Evolutionary conservation across 64 coral and sea anemone species (phyloP), one percentile per base, ranked within the genome.

Genomic region (Dendrophyllia cribrosa): DNA sequence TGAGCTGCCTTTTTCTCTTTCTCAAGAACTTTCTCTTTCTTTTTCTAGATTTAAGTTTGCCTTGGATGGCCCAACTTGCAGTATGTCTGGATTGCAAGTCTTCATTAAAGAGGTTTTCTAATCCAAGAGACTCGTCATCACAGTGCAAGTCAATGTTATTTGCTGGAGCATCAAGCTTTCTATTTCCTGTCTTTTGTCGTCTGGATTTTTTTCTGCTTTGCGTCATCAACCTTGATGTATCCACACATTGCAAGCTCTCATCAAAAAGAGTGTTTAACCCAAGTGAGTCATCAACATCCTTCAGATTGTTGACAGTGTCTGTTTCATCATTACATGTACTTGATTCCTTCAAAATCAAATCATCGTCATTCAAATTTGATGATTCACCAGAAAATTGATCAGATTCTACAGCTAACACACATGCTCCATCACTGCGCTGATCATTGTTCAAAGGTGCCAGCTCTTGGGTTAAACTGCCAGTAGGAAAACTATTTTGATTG

Each of bases 41-140:
- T 52, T 59, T 59, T 71, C 78, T 87, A 3, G 22, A 24, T 24
- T 65, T 23, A 45, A 47, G 58, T 25, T 62, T 87, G 17, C 51
- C 56, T 59, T 88, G 20, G 4, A 12, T 20, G 48, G 15, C 59
- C 75, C 55, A 70, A 10, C 71, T 51, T 72, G 52, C 65, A 23
- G 50, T 52, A 51, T 88, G 76, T 70, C 20, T 70, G 48, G 26
- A 3, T 17, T 93, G 85, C 16, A 55, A 51, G 25, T 78, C 45
- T 71, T 82, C 85, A 88, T 93, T 76, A 81, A 88, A 88, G 43
- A 82, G 76, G 62, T 47, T 45, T 9, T 65, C 76, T 50, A 93
- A 79, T 50, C 66, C 85, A 47, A 93, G 21, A 72, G 92, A 49
- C 17, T 79, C 72, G 45, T 49, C 14, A 80, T 82, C 76, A 66